A percentile compares a stretch with the other conserved stretches of the same genome.
phyloP scores from a whole-genome alignment of 2,797 vertebrate species.

The Rhodeus uyekii region DNA sequence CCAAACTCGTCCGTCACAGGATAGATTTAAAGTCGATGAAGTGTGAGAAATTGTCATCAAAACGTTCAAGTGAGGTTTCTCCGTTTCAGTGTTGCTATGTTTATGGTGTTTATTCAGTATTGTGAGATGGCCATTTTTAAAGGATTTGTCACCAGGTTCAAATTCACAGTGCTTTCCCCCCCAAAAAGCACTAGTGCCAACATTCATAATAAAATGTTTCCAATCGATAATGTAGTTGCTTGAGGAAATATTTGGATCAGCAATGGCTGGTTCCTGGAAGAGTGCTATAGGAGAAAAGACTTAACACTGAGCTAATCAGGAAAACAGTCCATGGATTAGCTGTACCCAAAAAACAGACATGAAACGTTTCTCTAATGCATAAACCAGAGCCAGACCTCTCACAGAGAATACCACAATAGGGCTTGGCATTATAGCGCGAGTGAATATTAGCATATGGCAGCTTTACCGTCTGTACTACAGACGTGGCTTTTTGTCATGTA shows the following conservation, averaged over 20 bases:
- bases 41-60: not conserved
- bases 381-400: slow-evolving; percentile 1
- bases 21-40: too few relatives aligned
- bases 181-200: not conserved
- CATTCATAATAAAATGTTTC: slow-evolving; percentile 20
- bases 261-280: slow-evolving; percentile 13
- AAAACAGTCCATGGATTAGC: slow-evolving; percentile 2
- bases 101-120: not conserved
- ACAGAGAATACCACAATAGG: slow-evolving; percentile 11
- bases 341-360: slow-evolving; percentile 2
- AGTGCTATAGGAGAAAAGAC: not conserved
- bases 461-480: not conserved
- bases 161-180: fast-evolving
- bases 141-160: not conserved
- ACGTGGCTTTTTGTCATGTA: not conserved
- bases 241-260: not conserved
- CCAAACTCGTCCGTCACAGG: not conserved
- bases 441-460: not conserved
- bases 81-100: not conserved
- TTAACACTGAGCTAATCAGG: not conserved
- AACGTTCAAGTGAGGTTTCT: not conserved
- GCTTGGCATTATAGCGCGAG: not conserved
- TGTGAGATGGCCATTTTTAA: not conserved
- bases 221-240: slow-evolving; percentile 13
- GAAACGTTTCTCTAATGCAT: not conserved